phyloP scores from a whole-genome alignment of 2,797 vertebrate species.

The Parauchenoglanis punctatus region DNA sequence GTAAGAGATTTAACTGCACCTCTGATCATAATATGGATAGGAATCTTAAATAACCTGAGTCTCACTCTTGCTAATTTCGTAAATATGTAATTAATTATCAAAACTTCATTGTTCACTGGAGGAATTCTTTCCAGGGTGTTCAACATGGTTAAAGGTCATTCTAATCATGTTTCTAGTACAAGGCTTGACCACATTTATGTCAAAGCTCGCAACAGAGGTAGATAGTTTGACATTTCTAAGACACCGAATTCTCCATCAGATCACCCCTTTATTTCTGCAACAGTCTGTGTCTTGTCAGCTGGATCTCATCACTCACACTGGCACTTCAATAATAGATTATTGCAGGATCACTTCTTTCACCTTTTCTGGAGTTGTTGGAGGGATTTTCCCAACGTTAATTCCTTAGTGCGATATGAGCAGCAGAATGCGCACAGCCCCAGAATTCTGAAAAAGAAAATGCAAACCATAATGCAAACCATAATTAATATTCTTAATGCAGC shows the following conservation, averaged over 20 bases:
- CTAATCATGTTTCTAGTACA: neutral
- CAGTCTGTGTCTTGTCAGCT: neutral
- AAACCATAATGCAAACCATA: neutral
- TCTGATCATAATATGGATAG: neutral
- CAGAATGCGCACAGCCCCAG: neutral
- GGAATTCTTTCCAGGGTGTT: neutral
- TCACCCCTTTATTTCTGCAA: neutral
- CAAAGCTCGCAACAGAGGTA: neutral
- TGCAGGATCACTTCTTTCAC: neutral
- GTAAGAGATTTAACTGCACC: neutral
- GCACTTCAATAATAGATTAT: neutral
- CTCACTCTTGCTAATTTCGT: neutral
- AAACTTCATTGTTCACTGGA: too few species aligned
- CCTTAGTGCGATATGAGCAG: neutral
- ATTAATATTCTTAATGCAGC: neutral
- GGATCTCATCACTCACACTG: neutral
- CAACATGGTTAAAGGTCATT: neutral
- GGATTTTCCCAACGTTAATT: neutral
- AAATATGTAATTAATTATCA: too few species aligned
- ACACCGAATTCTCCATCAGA: neutral
- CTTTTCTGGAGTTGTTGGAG: neutral
- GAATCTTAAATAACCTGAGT: neutral
- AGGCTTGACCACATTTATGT: neutral
- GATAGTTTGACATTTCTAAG: neutral
- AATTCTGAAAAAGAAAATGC: neutral